Conservation (phyloP, 2,888 invertebrate genomes). For the Orthonevra nobilis region DNA sequence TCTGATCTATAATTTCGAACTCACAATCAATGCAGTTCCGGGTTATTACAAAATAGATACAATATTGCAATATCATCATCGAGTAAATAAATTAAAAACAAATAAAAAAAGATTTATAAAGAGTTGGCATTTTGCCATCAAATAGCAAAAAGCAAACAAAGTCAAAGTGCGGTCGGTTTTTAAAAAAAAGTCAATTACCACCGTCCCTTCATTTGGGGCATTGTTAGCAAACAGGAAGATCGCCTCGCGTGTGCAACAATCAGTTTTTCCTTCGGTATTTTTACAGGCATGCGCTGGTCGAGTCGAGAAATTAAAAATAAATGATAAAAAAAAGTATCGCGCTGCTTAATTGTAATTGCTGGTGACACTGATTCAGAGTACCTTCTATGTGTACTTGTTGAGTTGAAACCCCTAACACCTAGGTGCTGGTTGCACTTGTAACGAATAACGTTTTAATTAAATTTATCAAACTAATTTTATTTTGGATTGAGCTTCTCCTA, state of each 20-base stretch:
- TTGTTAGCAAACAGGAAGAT: slow-evolving; percentile 28
- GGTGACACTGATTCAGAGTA: slow-evolving; percentile 54
- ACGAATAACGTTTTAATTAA: too few relatives aligned
- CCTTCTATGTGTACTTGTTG: slow-evolving; percentile 12
- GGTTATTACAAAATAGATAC: slow-evolving; percentile 6
- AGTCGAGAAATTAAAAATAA: slow-evolving; percentile 9
- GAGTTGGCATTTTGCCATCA: slow-evolving; percentile 27
- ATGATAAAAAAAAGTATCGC: slow-evolving; percentile 21
- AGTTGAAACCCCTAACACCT: slow-evolving; percentile 16
- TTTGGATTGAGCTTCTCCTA: slow-evolving; percentile 1
- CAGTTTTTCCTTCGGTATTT: slow-evolving; percentile 25
- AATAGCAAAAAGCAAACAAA: not conserved
- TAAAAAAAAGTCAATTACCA: slow-evolving; percentile 5
- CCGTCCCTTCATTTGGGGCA: not conserved
- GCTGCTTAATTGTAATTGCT: slow-evolving; percentile 51
- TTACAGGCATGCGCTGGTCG: slow-evolving; percentile 43
- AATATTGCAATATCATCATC: slow-evolving; percentile 1
- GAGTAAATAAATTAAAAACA: not conserved
- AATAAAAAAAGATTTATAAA: too few relatives aligned
- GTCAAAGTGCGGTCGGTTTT: slow-evolving; percentile 24
- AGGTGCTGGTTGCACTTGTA: slow-evolving; percentile 4
- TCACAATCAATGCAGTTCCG: slow-evolving; percentile 16
- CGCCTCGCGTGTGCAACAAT: slow-evolving; percentile 21
- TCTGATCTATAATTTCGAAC: not conserved
- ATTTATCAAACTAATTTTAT: too few relatives aligned